A percentile compares a stretch with the other conserved stretches of the same genome.
These are phyloP conservation scores for Cosmia trapezina DNA, from an alignment of 2,888 invertebrate genomes.

Conservation along the genomic window DNA sequence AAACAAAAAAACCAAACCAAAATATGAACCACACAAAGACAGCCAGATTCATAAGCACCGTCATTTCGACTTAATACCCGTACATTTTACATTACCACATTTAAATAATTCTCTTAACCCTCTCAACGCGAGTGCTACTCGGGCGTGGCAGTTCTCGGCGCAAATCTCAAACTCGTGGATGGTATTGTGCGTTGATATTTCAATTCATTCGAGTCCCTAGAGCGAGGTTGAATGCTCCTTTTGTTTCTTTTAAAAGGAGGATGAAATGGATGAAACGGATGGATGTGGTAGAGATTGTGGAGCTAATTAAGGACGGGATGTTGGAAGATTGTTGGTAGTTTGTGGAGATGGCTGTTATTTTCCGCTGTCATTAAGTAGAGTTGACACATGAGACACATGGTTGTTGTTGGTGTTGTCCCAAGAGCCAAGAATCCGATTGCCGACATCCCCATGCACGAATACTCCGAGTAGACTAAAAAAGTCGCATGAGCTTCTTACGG, in stretches of 20 bases:
- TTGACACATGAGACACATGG: not conserved
- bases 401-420: not conserved
- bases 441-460: too few species aligned
- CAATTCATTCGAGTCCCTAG: constrained; percentile 76
- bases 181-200: constrained; percentile 82
- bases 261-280: constrained; percentile 63
- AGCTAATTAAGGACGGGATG: constrained; percentile 27
- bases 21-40: constrained; percentile 44
- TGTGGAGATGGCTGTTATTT: constrained; percentile 5
- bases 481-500: too few species aligned
- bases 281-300: constrained; percentile 68
- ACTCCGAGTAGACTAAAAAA: too few species aligned
- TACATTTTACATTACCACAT: constrained; percentile 67
- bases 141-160: constrained; percentile 56
- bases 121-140: constrained; percentile 65
- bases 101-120: constrained; percentile 74
- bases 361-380: not conserved
- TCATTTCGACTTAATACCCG: constrained; percentile 53
- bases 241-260: constrained; percentile 74
- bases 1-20: constrained; percentile 8
- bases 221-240: constrained; percentile 78
- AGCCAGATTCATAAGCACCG: constrained; percentile 48
- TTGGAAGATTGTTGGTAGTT: constrained; percentile 6
- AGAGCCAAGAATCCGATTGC: not conserved
- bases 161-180: constrained; percentile 75